Base-by-base conservation (phyloP, 2,888 invertebrate species). In the Polia nebulosa region DNA sequence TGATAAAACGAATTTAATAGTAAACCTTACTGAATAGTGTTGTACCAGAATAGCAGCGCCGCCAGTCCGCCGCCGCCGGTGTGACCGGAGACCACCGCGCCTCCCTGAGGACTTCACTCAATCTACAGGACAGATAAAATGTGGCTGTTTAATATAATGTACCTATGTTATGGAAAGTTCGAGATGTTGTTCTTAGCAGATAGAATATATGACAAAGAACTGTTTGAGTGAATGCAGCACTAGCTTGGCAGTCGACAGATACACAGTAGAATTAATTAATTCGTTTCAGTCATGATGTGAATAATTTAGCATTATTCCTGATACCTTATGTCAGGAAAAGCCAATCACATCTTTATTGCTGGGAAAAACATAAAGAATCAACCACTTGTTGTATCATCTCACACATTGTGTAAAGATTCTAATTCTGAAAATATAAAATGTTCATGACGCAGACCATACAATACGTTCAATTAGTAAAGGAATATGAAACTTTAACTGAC, bases 1-100 rank as follows among this genome's bases (percentile, higher is more conserved):
- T 34, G 34, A 55, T 0, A 4, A 25, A 22, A 36, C 0, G 1
- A 0, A 5, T 36, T 5, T 25, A 11, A n/a, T 47, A 55, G 7
- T 34, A 6, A 32, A 58, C 34, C 49, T 70, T 25, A 39, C 34
- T 13, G 0, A 1, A 36, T 8, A 52, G 9, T 58, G 17, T 55
- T 2, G 47, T 49, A n/a, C 8, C 75, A 78, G 77, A 78, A 78
- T 79, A 78, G 56, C 17, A 65, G n/a, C 27, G 52, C 32, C 52
- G 52, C 32, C 39, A 49, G 27, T 27, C 15, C 22, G 47, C 51
- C 58, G 51, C 22, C 36, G 51, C 47, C 62, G 55, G 75, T 69
- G 55, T 34, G 68, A 36, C 9, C 15, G 32, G 51, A 67, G 58
- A 22, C 44, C 9, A 34, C 25, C 39, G 49, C 62, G 53, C 39